These are phyloP conservation scores for Erebia palarica DNA, from an alignment of 2,888 invertebrate species.

Conservation along the genomic window DNA sequence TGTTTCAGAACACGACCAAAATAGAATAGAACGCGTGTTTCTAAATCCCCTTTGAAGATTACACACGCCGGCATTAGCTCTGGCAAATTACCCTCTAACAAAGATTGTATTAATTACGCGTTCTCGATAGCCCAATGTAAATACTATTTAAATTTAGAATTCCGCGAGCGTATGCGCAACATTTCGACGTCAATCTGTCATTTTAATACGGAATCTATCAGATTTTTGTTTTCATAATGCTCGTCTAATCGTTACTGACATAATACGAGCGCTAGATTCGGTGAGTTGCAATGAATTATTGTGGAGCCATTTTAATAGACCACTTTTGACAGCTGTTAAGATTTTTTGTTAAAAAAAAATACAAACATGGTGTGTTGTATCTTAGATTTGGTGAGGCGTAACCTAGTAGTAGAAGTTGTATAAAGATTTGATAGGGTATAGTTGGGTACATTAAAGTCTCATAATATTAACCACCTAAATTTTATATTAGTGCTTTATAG, in stretches of 20 bases:
- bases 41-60: conserved; percentile 83
- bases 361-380: background rate
- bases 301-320: no score
- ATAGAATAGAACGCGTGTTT: conserved; percentile 82
- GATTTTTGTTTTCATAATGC: conserved; percentile 50
- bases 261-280: conserved; percentile 45
- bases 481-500: no score
- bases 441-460: no score
- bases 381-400: conserved; percentile 9
- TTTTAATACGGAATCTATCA: conserved; percentile 61
- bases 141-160: conserved; percentile 78
- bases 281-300: background rate
- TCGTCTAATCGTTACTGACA: conserved; percentile 52
- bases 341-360: no score
- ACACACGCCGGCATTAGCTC: conserved; percentile 81
- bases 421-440: no score
- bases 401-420: no score
- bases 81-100: conserved; percentile 83
- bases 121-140: conserved; percentile 79
- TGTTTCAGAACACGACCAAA: conserved; percentile 80
- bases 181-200: conserved; percentile 73
- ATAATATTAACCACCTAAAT: no score
- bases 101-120: conserved; percentile 83
- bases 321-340: no score
- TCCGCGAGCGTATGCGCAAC: conserved; percentile 61